Evolutionary conservation across 1,140 invertebrate genomes (phyloP), one percentile per base, ranked within the genome.

Genomic region (Drosophila guanche): DNA sequence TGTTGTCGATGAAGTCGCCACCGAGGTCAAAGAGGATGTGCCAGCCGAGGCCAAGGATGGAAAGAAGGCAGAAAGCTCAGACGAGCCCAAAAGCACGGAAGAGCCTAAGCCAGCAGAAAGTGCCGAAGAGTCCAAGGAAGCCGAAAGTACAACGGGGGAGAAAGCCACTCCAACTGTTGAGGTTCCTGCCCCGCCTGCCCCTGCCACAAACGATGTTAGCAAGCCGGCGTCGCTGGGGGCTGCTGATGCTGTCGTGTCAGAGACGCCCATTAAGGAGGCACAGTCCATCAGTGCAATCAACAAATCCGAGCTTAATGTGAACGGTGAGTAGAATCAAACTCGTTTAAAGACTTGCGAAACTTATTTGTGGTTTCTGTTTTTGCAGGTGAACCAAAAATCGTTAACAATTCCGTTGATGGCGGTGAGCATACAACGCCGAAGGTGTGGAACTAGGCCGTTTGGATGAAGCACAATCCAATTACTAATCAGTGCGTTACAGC

Each of bases 321-420:
- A 89, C 53, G 86, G 89, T 90, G 42, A 67, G 73, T 69, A 40
- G 1, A 5, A 7, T 12, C 10, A 3, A 37, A 37, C 33, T 4
- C 27, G 4, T 5, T 50, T 22, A 12, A 37, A 37, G 3, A 4
- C 1, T 27, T 7, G 5, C 7, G 5, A 12, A 1, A 37, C 33
- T 48, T 5, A 48, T 48, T 8, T 27, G 14, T 23, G 14, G 22
- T 3, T 20, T 14, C 5, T 47, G 0, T 6, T 42, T 5, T 60
- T 16, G 1, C 22, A 90, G 89, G 89, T 55, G 89, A 90, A 52
- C 85, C 85, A 54, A 90, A 90, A 51, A 83, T 90, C 41, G 83
- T 77, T 37, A 84, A 69, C 52, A 73, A 65, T 61, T 66, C 81
- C 42, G 61, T 73, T 51, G 89, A 89, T 14, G 86, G 79, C 51